phyloP scores from a whole-genome alignment of 2,888 invertebrate species.

The Phlogophora meticulosa region DNA sequence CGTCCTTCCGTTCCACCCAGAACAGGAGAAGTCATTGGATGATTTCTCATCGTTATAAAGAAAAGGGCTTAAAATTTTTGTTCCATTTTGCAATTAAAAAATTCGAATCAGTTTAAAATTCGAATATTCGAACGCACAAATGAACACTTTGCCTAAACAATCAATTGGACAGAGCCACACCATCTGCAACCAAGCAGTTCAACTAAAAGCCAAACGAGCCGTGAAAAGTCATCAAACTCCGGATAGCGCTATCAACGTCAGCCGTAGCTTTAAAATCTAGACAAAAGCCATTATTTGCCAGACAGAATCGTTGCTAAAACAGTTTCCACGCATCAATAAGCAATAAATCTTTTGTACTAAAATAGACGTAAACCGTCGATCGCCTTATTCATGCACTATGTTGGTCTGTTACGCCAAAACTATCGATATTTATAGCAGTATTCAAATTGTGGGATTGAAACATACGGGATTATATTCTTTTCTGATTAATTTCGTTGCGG shows the following conservation, averaged over 20 bases:
- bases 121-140: no score
- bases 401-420: conserved; percentile 29
- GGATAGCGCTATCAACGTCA: conserved; percentile 24
- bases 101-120: no score
- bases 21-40: no score
- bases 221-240: conserved; percentile 37
- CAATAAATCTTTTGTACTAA: conserved; percentile 52
- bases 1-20: no score
- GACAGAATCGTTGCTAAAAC: conserved; percentile 52
- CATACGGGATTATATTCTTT: conserved; percentile 7
- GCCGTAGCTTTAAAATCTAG: conserved; percentile 32
- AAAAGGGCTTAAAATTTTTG: no score
- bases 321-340: conserved; percentile 60
- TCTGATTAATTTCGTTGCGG: no score
- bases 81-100: no score
- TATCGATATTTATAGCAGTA: conserved; percentile 42
- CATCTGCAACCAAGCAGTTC: not conserved
- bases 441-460: conserved; percentile 24
- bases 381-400: conserved; percentile 35
- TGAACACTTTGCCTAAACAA: no score
- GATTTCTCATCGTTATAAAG: no score
- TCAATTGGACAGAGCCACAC: no score
- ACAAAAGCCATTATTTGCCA: conserved; percentile 54
- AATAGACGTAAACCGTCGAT: conserved; percentile 40
- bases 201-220: conserved; percentile 9